phyloP scores from a whole-genome alignment of 1,140 invertebrate species.

The Drosophila biarmipes region DNA sequence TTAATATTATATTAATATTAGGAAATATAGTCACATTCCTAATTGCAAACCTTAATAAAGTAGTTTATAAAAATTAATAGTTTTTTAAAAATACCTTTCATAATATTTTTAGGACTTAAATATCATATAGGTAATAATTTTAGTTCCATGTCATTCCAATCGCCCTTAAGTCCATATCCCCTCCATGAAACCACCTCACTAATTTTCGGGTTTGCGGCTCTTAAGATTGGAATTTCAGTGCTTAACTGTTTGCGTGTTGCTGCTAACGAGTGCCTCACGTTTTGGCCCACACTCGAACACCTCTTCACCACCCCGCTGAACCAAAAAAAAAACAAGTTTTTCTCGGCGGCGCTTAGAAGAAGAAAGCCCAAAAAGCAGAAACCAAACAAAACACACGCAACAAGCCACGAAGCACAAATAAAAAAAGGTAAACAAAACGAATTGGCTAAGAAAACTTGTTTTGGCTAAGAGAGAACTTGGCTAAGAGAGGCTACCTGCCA shows the following conservation, averaged over 20 bases:
- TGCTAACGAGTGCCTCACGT: conserved; percentile 54
- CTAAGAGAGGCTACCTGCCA: conserved; percentile 36
- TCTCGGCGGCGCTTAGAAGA: conserved; percentile 43
- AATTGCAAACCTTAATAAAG: too few species aligned
- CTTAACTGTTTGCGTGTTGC: conserved; percentile 36
- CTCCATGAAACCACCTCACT: neutral
- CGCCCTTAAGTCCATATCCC: neutral
- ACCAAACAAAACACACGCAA: conserved; percentile 56
- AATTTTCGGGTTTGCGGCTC: conserved; percentile 27
- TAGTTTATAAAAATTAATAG: too few species aligned
- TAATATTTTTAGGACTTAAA: too few species aligned
- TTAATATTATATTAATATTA: too few species aligned
- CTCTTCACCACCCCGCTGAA: conserved; percentile 7
- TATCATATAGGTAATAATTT: too few species aligned
- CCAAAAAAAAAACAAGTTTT: conserved; percentile 59
- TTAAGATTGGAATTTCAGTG: conserved; percentile 26
- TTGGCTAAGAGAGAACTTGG: conserved; percentile 38
- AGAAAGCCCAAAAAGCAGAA: conserved; percentile 53
- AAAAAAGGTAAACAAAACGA: conserved; percentile 79
- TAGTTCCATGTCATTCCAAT: neutral
- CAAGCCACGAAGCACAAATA: conserved; percentile 60
- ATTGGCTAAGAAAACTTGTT: conserved; percentile 72
- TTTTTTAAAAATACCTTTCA: too few species aligned
- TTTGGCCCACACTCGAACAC: conserved; percentile 23
- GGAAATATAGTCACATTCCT: too few species aligned